A percentile compares a stretch with the other conserved stretches of the same genome.
These are phyloP conservation scores for Nomada hirtipes DNA, from an alignment of 2,888 invertebrate genomes.

Conservation along the genomic window DNA sequence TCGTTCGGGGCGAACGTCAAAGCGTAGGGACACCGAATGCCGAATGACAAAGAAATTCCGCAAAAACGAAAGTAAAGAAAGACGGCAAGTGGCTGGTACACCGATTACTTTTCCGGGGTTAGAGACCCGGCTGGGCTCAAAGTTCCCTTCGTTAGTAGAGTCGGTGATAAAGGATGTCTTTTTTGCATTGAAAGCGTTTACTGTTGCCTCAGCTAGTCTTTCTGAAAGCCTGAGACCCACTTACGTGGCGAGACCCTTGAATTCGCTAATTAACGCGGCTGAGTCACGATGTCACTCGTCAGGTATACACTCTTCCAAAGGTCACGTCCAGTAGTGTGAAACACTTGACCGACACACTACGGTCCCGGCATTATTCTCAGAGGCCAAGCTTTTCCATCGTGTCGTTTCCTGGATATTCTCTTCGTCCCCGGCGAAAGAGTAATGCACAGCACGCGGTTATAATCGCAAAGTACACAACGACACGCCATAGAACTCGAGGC, in stretches of 20 bases:
- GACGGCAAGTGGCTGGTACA: not conserved
- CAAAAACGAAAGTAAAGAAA: slow-evolving; percentile 28
- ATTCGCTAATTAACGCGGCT: slow-evolving; percentile 71
- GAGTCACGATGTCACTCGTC: slow-evolving; percentile 67
- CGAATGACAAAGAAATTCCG: not conserved
- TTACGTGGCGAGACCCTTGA: slow-evolving; percentile 60
- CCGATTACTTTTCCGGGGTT: slow-evolving; percentile 55
- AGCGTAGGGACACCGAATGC: not conserved
- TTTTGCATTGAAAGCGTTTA: slow-evolving; percentile 68
- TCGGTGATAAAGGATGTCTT: slow-evolving; percentile 60
- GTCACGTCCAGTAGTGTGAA: slow-evolving; percentile 59
- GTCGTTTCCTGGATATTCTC: slow-evolving; percentile 38
- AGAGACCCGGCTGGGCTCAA: slow-evolving; percentile 58
- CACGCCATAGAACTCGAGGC: slow-evolving; percentile 32
- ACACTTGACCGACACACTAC: slow-evolving; percentile 58
- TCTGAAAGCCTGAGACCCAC: slow-evolving; percentile 57
- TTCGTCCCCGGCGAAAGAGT: slow-evolving; percentile 1
- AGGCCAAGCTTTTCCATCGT: slow-evolving; percentile 30
- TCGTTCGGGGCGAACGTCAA: slow-evolving; percentile 2
- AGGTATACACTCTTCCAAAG: slow-evolving; percentile 53
- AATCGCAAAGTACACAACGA: slow-evolving; percentile 44
- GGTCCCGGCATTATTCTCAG: slow-evolving; percentile 36
- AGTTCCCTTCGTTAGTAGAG: slow-evolving; percentile 63
- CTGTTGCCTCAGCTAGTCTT: slow-evolving; percentile 53
- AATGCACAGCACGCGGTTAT: slow-evolving; percentile 5